Evolutionary conservation across 2,888 invertebrate species (phyloP).

Genomic region (Pelosia muscerda): DNA sequence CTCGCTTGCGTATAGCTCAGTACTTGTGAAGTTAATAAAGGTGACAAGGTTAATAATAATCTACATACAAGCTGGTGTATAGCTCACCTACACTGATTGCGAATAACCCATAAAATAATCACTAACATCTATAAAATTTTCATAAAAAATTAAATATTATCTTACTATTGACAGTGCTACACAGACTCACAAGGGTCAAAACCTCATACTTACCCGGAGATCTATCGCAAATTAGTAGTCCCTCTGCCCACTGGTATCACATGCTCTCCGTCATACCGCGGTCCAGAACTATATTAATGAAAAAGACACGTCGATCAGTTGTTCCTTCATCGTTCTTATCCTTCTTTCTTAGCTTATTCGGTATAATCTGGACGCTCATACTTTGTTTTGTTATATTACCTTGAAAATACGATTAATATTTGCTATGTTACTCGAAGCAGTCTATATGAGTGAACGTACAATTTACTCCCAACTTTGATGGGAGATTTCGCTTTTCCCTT

Average conservation of each 20-base stretch:
- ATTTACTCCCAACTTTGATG: neutral
- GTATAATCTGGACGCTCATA: too few species aligned
- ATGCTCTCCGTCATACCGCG: too few species aligned
- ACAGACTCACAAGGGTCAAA: neutral
- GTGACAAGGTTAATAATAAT: neutral
- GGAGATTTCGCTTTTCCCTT: neutral
- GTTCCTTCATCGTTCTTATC: too few species aligned
- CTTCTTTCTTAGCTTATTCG: too few species aligned
- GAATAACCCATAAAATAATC: neutral
- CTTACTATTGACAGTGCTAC: too few species aligned
- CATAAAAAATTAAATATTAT: neutral
- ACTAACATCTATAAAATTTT: neutral
- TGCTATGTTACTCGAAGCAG: neutral
- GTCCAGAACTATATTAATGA: too few species aligned
- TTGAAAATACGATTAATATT: neutral
- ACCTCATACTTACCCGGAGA: neutral
- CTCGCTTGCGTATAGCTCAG: neutral
- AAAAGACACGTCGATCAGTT: too few species aligned
- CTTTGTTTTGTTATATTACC: too few species aligned
- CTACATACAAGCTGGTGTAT: neutral
- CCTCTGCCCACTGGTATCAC: too few species aligned
- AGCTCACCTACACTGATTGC: neutral
- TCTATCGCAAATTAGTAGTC: too few species aligned
- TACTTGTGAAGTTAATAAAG: neutral
- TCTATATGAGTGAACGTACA: neutral